Percentiles rank a stretch among this genome's conserved stretches.
Conservation (phyloP, 2,797 vertebrate genomes). For the Lepilemur ruficaudatus region DNA sequence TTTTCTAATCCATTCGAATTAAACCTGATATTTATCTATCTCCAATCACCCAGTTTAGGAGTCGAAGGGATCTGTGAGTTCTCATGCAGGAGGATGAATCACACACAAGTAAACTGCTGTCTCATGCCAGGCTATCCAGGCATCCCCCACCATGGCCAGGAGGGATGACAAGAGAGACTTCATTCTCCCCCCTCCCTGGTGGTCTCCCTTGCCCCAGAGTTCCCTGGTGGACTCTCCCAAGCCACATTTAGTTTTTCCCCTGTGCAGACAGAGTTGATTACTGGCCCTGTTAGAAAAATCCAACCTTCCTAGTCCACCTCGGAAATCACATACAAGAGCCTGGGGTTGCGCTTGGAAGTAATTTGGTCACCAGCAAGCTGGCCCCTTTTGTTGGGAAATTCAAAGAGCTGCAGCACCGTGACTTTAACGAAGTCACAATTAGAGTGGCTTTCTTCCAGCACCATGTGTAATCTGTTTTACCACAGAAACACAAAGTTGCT, state of each 20-base stretch:
- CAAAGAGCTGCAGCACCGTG: conserved; percentile 73
- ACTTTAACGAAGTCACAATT: conserved; percentile 79
- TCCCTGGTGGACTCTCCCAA: conserved; percentile 21
- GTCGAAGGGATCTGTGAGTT: neutral
- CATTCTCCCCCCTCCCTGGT: neutral
- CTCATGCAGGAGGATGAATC: neutral
- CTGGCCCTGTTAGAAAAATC: conserved; percentile 69
- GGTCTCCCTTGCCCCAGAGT: neutral
- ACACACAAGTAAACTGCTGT: neutral
- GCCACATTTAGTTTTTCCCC: conserved; percentile 26
- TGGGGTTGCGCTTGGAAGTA: conserved; percentile 66
- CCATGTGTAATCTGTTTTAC: conserved; percentile 76
- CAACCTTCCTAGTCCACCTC: conserved; percentile 73
- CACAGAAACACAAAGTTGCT: conserved; percentile 75
- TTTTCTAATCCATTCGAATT: conserved; percentile 69
- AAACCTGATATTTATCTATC: conserved; percentile 66
- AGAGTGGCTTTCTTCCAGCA: conserved; percentile 75
- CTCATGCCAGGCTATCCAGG: neutral
- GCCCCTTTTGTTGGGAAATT: conserved; percentile 78
- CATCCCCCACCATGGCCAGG: neutral
- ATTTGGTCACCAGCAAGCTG: conserved; percentile 80
- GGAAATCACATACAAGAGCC: conserved; percentile 73
- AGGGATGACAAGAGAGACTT: neutral
- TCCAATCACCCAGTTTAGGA: conserved; percentile 21
- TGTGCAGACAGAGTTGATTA: conserved; percentile 55